These are phyloP conservation scores for Malachius bipustulatus DNA, from an alignment of 2,888 invertebrate species.

Conservation along the genomic window DNA sequence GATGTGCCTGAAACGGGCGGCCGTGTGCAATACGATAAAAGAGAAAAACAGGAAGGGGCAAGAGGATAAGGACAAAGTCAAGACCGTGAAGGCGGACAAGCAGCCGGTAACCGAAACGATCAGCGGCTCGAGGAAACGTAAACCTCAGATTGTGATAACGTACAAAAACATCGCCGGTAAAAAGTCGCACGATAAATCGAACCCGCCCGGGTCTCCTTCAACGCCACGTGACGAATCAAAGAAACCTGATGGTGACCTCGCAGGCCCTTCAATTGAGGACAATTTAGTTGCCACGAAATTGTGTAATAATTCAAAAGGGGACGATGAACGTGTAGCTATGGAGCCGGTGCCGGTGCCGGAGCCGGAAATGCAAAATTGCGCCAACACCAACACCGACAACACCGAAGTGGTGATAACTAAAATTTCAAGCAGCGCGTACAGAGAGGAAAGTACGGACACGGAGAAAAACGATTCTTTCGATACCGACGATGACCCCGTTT, in stretches of 20 bases:
- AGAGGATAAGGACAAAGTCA: slow-evolving; percentile 9
- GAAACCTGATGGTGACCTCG: too few species aligned
- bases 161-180: slow-evolving; percentile 14
- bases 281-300: neutral
- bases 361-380: neutral
- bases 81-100: slow-evolving; percentile 8
- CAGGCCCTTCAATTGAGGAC: too few species aligned
- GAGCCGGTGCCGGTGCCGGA: neutral
- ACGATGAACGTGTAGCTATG: neutral
- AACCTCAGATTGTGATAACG: slow-evolving; percentile 17
- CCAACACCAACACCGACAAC: neutral
- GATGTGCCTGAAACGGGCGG: slow-evolving; percentile 48
- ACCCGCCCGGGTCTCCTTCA: too few species aligned
- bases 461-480: neutral
- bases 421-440: too few species aligned
- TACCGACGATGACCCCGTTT: neutral
- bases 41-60: slow-evolving; percentile 22
- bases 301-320: neutral
- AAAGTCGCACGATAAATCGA: too few species aligned
- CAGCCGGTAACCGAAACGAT: slow-evolving; percentile 10
- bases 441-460: neutral
- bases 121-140: slow-evolving; percentile 18
- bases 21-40: slow-evolving; percentile 35
- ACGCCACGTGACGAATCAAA: neutral
- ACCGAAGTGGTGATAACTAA: too few species aligned